These are phyloP conservation scores for Heptranchias perlo DNA, from an alignment of 2,113 vertebrate genomes.

Conservation along the genomic window DNA sequence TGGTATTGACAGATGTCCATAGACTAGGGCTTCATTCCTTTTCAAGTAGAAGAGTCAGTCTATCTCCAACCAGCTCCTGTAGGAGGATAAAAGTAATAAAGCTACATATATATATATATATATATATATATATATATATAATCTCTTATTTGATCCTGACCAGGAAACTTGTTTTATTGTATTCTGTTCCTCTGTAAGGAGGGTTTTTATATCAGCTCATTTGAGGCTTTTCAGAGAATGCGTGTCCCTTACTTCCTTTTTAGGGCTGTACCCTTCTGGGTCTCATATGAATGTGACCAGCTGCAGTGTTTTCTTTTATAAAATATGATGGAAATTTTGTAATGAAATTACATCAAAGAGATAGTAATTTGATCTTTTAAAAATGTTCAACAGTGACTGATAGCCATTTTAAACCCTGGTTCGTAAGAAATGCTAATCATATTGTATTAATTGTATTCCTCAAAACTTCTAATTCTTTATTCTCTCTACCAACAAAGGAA, in stretches of 20 bases:
- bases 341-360: not conserved
- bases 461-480: not conserved
- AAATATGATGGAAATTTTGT: not conserved
- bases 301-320: not conserved
- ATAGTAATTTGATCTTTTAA: not conserved
- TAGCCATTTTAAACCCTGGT: not conserved
- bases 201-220: not conserved
- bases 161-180: not conserved
- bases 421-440: not conserved
- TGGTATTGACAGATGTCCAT: not conserved
- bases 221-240: not conserved
- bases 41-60: not conserved
- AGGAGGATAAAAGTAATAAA: not conserved
- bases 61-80: not conserved
- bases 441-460: constrained; percentile 7
- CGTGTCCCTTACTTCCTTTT: not conserved
- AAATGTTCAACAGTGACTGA: not conserved
- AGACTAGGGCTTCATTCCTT: not conserved
- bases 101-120: not conserved
- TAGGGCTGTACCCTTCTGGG: not conserved
- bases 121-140: no score
- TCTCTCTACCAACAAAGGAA: not conserved
- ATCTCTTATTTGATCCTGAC: no score
- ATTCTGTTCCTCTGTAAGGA: not conserved
- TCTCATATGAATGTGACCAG: not conserved